Percentiles rank a stretch among this genome's conserved stretches.
These are phyloP conservation scores for Eilema sororculum DNA, from an alignment of 2,888 invertebrate species.

Conservation along the genomic window DNA sequence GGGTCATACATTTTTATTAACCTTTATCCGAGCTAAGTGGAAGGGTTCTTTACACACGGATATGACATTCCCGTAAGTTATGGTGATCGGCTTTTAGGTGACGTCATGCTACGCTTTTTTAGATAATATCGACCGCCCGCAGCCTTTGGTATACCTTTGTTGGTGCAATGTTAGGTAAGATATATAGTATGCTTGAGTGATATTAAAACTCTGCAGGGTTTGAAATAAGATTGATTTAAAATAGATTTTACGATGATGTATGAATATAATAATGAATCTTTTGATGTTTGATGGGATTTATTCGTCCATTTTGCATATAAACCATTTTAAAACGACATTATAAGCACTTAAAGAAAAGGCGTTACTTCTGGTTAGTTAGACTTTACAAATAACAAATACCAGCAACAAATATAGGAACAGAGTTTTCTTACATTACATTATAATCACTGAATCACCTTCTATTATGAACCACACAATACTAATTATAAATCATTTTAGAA, in stretches of 20 bases:
- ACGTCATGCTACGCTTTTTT: slow-evolving; percentile 45
- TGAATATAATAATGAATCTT: no score
- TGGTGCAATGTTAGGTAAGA: neutral
- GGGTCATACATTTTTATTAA: slow-evolving; percentile 33
- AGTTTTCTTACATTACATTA: no score
- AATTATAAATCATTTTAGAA: no score
- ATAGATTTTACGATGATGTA: neutral
- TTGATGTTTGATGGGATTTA: no score
- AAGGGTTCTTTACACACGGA: slow-evolving; percentile 48
- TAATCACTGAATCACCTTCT: no score
- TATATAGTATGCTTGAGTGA: neutral
- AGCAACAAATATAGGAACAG: no score
- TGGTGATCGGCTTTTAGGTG: slow-evolving; percentile 45
- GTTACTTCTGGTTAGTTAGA: no score
- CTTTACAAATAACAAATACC: no score
- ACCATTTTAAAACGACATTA: no score
- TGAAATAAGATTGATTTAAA: neutral
- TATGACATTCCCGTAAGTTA: slow-evolving; percentile 48
- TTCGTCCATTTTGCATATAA: no score
- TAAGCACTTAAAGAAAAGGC: no score
- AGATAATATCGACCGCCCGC: slow-evolving; percentile 35
- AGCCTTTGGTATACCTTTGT: slow-evolving; percentile 11
- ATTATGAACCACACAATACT: no score
- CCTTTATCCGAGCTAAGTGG: slow-evolving; percentile 50
- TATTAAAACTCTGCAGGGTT: neutral